Percentiles rank a stretch among this genome's conserved stretches.
These are phyloP conservation scores for Loriculus beryllinus DNA, from an alignment of 2,797 vertebrate genomes.

Conservation along the genomic window DNA sequence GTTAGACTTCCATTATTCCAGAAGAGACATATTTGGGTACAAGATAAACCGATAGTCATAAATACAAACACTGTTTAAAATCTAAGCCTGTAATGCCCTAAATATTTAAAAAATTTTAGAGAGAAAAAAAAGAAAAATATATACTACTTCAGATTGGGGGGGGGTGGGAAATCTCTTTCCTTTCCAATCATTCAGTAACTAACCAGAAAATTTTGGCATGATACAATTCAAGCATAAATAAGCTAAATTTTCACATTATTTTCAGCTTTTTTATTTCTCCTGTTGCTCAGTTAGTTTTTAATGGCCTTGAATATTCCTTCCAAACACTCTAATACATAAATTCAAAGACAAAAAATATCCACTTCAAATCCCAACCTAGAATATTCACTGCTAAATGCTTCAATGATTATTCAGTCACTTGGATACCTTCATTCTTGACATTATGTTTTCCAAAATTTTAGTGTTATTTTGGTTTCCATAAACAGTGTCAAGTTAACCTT, in stretches of 20 bases:
- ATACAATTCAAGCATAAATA: neutral
- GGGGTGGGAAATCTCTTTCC: neutral
- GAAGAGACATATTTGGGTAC: neutral
- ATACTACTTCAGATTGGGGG: neutral
- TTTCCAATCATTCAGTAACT: neutral
- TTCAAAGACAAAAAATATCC: neutral
- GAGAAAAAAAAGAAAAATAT: neutral
- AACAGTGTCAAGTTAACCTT: accelerated
- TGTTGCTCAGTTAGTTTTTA: neutral
- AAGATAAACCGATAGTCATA: neutral
- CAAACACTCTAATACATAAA: neutral
- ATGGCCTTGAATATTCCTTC: neutral
- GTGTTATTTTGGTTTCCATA: neutral
- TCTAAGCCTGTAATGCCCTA: neutral
- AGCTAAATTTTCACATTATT: neutral
- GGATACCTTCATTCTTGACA: neutral
- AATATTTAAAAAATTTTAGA: neutral
- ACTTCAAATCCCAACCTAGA: neutral
- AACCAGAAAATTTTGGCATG: neutral
- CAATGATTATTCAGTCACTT: neutral
- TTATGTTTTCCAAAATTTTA: neutral
- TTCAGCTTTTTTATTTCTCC: neutral
- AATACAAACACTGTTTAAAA: neutral
- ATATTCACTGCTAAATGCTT: neutral
- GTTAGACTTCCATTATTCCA: neutral